Evolutionary conservation across 2,797 vertebrate genomes (phyloP), one percentile per base, ranked within the genome.

Genomic region (Pristis pectinata): DNA sequence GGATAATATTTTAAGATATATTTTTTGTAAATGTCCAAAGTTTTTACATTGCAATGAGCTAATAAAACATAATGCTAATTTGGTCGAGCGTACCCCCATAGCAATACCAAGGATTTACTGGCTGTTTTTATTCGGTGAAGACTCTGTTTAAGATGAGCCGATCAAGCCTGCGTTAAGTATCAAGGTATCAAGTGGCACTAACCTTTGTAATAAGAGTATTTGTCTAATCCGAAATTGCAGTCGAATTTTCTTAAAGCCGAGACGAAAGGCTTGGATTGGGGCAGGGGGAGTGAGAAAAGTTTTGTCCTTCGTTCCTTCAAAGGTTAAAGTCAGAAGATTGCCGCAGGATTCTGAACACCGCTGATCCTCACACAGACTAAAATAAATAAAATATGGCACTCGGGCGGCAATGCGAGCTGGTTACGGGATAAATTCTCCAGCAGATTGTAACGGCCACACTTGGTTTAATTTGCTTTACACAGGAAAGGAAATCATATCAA

Each of bases 221-320:
- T 98, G 98, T 98, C 97, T 98, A 98, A 98, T 98, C 98, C 98
- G 97, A 98, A 98, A 98, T 98, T 98, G 98, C 97, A 96, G 97
- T 97, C 96, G 98, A 97, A 97, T 98, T 98, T 97, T 97, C 97
- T 97, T 98, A 98, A 97, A 97, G 97, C 97, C 98, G 98, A 98
- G 97, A 97, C 96, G 98, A 98, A 98, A 98, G 97, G 96, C 98
- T 96, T 95, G 98, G 98, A 98, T 98, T 98, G 98, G 97, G 97
- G 97, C 96, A 96, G 95, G 96, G n/a, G 96, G 95, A 97, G 97
- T 97, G 97, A 97, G 96, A 72, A 53, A 74, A 93, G 67, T 74
- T 67, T 53, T 30, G 44, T 74, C 44, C 44, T 67, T 93, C 27
- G 67, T 49, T 74, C 41, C 67, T 74, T 93, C 91, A 93, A 93